Base-by-base conservation (phyloP, 2,888 invertebrate genomes). In the Volucella zonaria region DNA sequence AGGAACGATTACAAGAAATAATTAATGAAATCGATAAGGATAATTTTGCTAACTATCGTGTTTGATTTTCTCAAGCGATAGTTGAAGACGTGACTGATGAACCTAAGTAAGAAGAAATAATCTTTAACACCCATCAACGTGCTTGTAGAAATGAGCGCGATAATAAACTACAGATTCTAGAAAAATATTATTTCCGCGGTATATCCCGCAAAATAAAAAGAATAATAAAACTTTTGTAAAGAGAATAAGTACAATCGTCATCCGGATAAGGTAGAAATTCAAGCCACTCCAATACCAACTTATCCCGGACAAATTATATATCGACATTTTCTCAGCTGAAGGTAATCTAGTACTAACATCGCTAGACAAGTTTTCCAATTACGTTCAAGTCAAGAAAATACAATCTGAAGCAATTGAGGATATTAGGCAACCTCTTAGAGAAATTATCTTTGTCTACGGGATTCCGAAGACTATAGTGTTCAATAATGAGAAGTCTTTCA, bases 121-220 rank as follows among this genome's bases (percentile, higher is more conserved):
- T 70, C 11, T 49, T 49, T 2, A 58, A n/a, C n/a, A n/a, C n/a
- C n/a, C n/a, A 38, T 3, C 56, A 67, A n/a, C n/a, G n/a, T n/a
- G n/a, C n/a, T n/a, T n/a, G n/a, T 31, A 45, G 45, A 9, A 58
- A 47, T 8, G 58, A 58, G 6, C 58, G 40, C 15, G 70, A 70
- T 1, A 59, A 70, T 47, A 58, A 56, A 42, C 10, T n/a, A 15
- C 70, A 70, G 12, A 49, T 70, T 49, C 14, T 59, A 0, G 58
- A 3, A 4, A 1, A 58, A 31, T 42, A 40, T 3, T 9, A 6
- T 10, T 8, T 9, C 10, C 38, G 14, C 9, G 6, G 6, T 31
- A 31, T 31, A 6, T 31, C 31, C 31, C 6, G 31, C 31, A 31
- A 31, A 31, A 31, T 58, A 9, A 15, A 14, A 40, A 58, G 14